phyloP scores from a whole-genome alignment of 2,888 invertebrate genomes.

The Pediacus dermestoides region DNA sequence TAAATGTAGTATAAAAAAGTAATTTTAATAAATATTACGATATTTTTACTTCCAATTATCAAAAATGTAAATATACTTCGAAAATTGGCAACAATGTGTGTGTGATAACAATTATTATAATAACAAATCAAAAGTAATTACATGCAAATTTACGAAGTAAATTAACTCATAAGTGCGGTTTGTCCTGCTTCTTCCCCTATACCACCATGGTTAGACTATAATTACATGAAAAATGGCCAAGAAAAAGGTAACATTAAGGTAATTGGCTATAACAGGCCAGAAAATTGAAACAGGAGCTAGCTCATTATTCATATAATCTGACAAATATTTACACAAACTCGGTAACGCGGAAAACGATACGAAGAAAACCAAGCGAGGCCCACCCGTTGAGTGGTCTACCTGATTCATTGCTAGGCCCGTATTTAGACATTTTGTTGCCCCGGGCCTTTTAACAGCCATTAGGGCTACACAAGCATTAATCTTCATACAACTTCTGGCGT shows the following conservation, averaged over 20 bases:
- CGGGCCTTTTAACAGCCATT: slow-evolving; percentile 5
- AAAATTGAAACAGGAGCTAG: slow-evolving; percentile 36
- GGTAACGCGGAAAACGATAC: slow-evolving; percentile 27
- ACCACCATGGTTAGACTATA: too few species aligned
- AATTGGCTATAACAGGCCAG: slow-evolving; percentile 27
- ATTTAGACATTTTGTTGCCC: slow-evolving; percentile 7
- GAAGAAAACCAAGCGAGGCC: slow-evolving; percentile 11
- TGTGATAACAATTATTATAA: too few species aligned
- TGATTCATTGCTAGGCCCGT: slow-evolving; percentile 7
- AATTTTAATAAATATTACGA: too few species aligned
- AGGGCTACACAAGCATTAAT: slow-evolving; percentile 5
- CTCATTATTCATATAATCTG: slow-evolving; percentile 41
- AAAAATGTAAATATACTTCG: too few species aligned
- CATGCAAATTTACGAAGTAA: too few species aligned
- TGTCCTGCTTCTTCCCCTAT: too few species aligned
- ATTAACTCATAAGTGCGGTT: too few species aligned
- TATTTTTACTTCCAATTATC: too few species aligned
- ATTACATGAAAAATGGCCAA: slow-evolving; percentile 14
- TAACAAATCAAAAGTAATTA: too few species aligned
- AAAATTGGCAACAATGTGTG: too few species aligned
- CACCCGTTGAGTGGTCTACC: slow-evolving; percentile 18
- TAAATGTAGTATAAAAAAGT: too few species aligned
- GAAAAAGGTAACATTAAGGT: slow-evolving; percentile 27
- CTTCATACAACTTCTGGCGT: slow-evolving; percentile 3
- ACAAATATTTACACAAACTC: slow-evolving; percentile 43